Evolutionary conservation across 2,888 invertebrate genomes (phyloP).

Genomic region (Drosophila neotestacea): DNA sequence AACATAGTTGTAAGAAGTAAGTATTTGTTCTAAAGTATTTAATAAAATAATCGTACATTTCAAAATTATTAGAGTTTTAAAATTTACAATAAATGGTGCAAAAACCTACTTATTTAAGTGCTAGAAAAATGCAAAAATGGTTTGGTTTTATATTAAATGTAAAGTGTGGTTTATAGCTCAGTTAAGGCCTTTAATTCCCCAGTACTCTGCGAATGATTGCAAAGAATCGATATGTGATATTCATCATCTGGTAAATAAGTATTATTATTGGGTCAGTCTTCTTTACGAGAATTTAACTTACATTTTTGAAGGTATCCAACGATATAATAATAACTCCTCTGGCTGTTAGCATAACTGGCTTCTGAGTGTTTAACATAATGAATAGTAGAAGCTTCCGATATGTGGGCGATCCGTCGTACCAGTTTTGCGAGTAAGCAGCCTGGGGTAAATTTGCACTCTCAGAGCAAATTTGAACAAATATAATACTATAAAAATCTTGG

Average conservation of each 20-base stretch:
- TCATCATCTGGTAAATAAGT: slow-evolving; percentile 22
- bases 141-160: not conserved
- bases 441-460: slow-evolving; percentile 15
- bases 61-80: not conserved
- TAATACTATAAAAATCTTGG: not conserved
- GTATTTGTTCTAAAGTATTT: not conserved
- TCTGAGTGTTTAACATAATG: slow-evolving; percentile 15
- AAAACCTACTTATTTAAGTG: not conserved
- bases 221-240: slow-evolving; percentile 28
- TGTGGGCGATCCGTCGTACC: slow-evolving; percentile 18
- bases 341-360: slow-evolving; percentile 22
- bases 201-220: slow-evolving; percentile 24
- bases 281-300: not conserved
- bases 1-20: not conserved
- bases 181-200: not conserved
- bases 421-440: slow-evolving; percentile 19
- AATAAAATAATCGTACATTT: not conserved
- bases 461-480: not conserved
- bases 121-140: not conserved
- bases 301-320: slow-evolving; percentile 28
- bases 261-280: not conserved
- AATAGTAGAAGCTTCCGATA: slow-evolving; percentile 22
- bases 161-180: not conserved
- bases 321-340: slow-evolving; percentile 22
- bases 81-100: too few relatives aligned